Percentiles rank a stretch among this genome's conserved stretches.
Conservation (phyloP, 2,113 vertebrate species). For the Coptodon bakossiorum region DNA sequence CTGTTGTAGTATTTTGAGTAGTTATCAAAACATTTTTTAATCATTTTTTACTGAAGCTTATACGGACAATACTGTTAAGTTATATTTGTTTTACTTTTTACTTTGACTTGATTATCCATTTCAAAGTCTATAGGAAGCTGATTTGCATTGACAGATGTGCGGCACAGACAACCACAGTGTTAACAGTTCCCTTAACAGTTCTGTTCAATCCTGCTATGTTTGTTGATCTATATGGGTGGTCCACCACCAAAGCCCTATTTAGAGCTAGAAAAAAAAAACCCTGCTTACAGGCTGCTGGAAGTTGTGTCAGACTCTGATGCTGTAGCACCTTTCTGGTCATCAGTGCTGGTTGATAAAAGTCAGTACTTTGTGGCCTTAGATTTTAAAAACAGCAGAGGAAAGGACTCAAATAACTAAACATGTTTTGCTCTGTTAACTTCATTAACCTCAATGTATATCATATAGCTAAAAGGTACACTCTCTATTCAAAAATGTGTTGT, state of each 20-base stretch:
- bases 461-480: neutral
- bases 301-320: slow-evolving; percentile 6
- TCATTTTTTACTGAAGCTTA: neutral
- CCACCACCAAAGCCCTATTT: neutral
- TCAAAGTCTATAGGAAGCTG: neutral
- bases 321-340: neutral
- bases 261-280: neutral
- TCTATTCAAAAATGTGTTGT: neutral
- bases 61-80: neutral
- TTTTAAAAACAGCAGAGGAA: neutral
- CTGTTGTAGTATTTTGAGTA: neutral
- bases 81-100: neutral
- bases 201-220: neutral
- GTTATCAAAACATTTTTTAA: neutral
- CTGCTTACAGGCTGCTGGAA: neutral
- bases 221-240: slow-evolving; percentile 24
- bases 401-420: neutral
- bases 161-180: neutral
- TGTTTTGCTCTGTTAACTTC: neutral
- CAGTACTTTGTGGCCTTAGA: neutral
- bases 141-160: neutral
- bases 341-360: neutral
- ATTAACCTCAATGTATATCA: neutral
- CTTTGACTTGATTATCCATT: neutral
- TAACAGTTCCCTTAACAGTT: neutral